Percentiles rank a stretch among this genome's conserved stretches.
phyloP scores from a whole-genome alignment of 2,797 vertebrate species.

The Diceros bicornis region DNA sequence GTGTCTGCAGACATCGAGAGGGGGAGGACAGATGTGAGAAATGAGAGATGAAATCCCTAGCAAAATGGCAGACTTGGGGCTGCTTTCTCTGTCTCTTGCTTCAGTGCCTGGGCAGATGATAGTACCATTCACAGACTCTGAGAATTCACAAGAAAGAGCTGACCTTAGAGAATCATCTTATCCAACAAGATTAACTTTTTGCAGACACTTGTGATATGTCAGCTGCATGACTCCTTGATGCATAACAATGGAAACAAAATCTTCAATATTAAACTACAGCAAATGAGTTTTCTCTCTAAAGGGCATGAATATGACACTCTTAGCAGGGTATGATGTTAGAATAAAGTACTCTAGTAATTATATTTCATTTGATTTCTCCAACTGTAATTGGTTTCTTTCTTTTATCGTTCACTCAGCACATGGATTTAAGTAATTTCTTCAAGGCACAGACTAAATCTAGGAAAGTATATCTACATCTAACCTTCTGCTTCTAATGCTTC shows the following conservation, averaged over 20 bases:
- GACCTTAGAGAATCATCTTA: constrained; percentile 7
- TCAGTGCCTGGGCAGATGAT: background rate
- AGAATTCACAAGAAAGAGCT: background rate
- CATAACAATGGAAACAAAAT: constrained; percentile 60
- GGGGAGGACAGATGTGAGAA: background rate
- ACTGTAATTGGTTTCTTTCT: constrained; percentile 76
- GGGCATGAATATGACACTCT: constrained; percentile 60
- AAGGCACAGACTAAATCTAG: constrained; percentile 48
- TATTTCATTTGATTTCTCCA: constrained; percentile 78
- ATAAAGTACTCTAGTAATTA: constrained; percentile 66
- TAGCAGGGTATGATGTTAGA: constrained; percentile 64
- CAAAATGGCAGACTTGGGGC: background rate
- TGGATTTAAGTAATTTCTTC: constrained; percentile 42
- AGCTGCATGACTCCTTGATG: constrained; percentile 52
- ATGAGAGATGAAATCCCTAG: background rate
- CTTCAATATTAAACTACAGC: constrained; percentile 80
- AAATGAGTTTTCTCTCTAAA: constrained; percentile 79
- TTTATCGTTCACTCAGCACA: constrained; percentile 43
- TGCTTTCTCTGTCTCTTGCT: background rate
- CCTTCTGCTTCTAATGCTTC: constrained; percentile 53
- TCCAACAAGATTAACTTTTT: constrained; percentile 58
- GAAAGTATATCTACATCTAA: constrained; percentile 58
- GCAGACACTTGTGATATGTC: background rate
- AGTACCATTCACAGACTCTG: background rate
- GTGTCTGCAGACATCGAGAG: background rate